Evolutionary conservation across 2,797 vertebrate species (phyloP), one percentile per base, ranked within the genome.

Genomic region (Takifugu rubripes): DNA sequence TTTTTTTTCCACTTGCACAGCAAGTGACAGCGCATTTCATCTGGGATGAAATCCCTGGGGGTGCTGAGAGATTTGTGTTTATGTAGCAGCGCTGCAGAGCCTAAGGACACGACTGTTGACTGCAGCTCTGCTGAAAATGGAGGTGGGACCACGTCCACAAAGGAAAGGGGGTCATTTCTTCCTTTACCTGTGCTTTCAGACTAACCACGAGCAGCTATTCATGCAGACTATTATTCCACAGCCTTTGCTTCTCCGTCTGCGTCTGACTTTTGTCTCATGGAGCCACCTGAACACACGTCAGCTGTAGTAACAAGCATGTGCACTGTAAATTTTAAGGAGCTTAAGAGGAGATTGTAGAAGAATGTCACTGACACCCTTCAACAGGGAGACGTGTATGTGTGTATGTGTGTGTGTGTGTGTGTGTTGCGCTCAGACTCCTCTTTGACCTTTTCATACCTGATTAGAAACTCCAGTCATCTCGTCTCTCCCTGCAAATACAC

Each of bases 1-100:
- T 86, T 89, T 85, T 89, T 88, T 88, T 87, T 80, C 82, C 76
- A 80, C 54, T 68, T 75, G 73, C 79, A 64, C 73, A 76, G 85
- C 82, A 84, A 85, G 81, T 88, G 85, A 85, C 77, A 76, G 65
- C 47, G 25, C 66, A 79, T 84, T 83, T 84, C 87, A 83, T 72
- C 71, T 77, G 86, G 89, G 84, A 82, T 78, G 70, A 87, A 77
- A 78, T 81, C 79, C 59, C 10, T 24, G 69, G 8, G 26, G 70
- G 79, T 77, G 65, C 61, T 5, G 36, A 58, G 64, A 79, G 77
- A 84, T 84, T 84, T 83, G 82, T 89, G 88, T 89, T 87, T 87
- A 79, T 82, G 72, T 71, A 44, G 77, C 67, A 25, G 76, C 74
- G 65, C 63, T 29, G 49, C 44, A 56, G 60, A 83, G 85, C 81